Base-by-base conservation (phyloP, 2,888 invertebrate species). In the Phyllotreta cruciferae region DNA sequence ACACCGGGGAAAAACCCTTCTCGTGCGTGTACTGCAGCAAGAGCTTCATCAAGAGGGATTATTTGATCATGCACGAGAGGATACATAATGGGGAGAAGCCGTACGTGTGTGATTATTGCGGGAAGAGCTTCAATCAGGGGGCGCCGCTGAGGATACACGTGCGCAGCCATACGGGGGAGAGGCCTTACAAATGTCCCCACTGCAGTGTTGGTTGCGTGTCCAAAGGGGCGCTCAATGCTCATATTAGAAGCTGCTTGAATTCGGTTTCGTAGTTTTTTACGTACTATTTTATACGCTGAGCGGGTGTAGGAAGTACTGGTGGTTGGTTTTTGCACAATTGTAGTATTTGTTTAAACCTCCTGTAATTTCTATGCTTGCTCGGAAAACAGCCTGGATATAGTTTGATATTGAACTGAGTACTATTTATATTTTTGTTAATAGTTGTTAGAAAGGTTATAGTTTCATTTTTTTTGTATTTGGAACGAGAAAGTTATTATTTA, bases 1-100 rank as follows among this genome's bases (percentile, higher is more conserved):
- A 79, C 64, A 79, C 78, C 0, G 80, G 79, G 0, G 74, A 75
- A 42, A 78, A 77, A 64, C 79, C 79, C 3, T 79, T 74, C 60
- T 71, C 73, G 14, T 79, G 79, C 62, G 69, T 72, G 0, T 76
- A 77, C 47, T 80, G 80, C 62, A 73, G 71, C 54, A 80, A 80
- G 62, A 74, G 76, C 56, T 80, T 80, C 55, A 79, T 76, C n/a
- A 78, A 78, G 56, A 69, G 70, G 13, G 77, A 78, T 60, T 77
- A 86, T 78, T 77, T 87, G 70, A 84, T 85, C 14, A 79, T 86
- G 70, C 87, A 87, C 80, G 86, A 86, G 79, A 81, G 87, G 45
- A 85, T 86, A 54, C 87, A 87, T 78, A 85, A 84, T 0, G 87
- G 87, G 0, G 87, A 87, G 78, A 86, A 85, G 77, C 87, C 87